Evolutionary conservation across 2,113 vertebrate genomes (phyloP).

Genomic region (Gavia stellata): DNA sequence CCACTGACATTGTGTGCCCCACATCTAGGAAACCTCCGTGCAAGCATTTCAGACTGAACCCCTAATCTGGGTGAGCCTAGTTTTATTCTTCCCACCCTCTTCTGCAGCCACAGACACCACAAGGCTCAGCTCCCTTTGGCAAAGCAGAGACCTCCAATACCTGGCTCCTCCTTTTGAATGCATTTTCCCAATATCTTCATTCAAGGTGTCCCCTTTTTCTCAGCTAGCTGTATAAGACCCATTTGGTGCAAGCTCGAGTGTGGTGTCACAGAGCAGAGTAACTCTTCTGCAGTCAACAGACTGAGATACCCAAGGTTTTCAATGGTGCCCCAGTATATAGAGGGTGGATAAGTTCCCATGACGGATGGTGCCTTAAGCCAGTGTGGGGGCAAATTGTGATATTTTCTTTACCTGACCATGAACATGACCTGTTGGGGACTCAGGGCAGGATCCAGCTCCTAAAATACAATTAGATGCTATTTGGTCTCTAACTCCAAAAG

Average conservation of each 20-base stretch:
- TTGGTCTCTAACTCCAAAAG: not conserved
- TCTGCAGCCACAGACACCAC: not conserved
- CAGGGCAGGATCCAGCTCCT: not conserved
- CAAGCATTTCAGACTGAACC: not conserved
- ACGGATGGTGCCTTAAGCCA: not conserved
- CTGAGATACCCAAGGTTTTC: not conserved
- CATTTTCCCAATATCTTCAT: not conserved
- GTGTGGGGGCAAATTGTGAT: not conserved
- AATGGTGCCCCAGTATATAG: not conserved
- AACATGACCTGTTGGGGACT: not conserved
- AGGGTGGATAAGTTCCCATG: not conserved
- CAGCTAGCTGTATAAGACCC: not conserved
- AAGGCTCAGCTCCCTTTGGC: not conserved
- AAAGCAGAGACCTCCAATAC: not conserved
- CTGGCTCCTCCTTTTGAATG: not conserved
- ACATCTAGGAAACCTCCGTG: not conserved
- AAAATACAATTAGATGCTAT: not conserved
- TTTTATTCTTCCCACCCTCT: not conserved
- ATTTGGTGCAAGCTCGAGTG: not conserved
- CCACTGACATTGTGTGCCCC: fast-evolving
- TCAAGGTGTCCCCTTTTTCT: not conserved
- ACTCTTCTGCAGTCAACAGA: not conserved
- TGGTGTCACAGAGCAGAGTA: not conserved
- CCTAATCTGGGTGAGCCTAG: not conserved
- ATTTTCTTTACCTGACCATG: not conserved